Conservation (phyloP, 2,888 invertebrate species). For the Caenorhabditis sp. region DNA sequence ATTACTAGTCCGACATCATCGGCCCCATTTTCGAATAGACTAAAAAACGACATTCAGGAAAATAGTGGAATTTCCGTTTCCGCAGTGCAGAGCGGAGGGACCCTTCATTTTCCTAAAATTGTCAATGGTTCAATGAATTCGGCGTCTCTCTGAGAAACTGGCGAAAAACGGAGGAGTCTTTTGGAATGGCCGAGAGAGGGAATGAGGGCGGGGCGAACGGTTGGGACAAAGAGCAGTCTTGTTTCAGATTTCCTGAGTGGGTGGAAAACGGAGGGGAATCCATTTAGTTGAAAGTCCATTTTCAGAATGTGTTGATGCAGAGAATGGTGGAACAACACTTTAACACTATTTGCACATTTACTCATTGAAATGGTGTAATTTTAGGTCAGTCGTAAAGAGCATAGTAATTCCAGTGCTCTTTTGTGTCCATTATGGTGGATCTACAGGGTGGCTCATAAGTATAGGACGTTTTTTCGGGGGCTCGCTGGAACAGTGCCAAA, state of each 20-base stretch:
- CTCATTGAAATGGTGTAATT: neutral
- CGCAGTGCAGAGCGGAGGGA: slow-evolving; percentile 12
- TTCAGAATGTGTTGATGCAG: neutral
- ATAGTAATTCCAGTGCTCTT: slow-evolving; percentile 21
- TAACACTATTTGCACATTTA: neutral
- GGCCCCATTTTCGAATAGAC: neutral
- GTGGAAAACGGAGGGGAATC: neutral
- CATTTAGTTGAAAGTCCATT: neutral
- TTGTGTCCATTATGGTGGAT: slow-evolving; percentile 27
- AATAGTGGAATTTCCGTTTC: slow-evolving; percentile 33
- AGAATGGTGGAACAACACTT: neutral
- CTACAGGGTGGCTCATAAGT: too few relatives aligned
- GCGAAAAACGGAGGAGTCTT: neutral
- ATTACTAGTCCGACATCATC: slow-evolving; percentile 34
- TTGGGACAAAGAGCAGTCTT: slow-evolving; percentile 17
- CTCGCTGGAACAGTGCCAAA: too few relatives aligned
- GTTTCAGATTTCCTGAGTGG: slow-evolving; percentile 35
- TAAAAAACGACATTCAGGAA: slow-evolving; percentile 12
- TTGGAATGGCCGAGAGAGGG: neutral
- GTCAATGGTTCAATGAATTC: slow-evolving; percentile 61
- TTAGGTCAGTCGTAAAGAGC: neutral
- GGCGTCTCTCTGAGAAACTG: slow-evolving; percentile 11
- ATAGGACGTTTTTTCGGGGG: too few relatives aligned
- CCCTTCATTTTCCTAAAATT: slow-evolving; percentile 18
- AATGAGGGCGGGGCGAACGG: slow-evolving; percentile 32